Percentiles rank a stretch among this genome's conserved stretches.
phyloP scores from a whole-genome alignment of 2,888 invertebrate species.

The Drosophila tripunctata region DNA sequence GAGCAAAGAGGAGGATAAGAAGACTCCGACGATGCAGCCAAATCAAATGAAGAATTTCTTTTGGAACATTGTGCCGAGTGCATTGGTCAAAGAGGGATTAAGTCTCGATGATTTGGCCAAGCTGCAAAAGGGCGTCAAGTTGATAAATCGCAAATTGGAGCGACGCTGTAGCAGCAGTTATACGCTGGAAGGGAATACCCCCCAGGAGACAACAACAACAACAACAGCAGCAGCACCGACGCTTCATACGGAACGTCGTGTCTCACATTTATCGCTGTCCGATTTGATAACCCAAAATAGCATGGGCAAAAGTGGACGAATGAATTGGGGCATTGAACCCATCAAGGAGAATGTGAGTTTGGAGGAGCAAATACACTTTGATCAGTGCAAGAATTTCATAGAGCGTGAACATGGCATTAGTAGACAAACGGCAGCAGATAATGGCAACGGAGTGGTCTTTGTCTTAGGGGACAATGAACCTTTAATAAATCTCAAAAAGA shows the following conservation, averaged over 20 bases:
- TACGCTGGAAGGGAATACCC: slow-evolving; percentile 55
- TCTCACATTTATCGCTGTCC: slow-evolving; percentile 81
- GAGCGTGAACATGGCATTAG: slow-evolving; percentile 75
- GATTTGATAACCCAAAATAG: slow-evolving; percentile 84
- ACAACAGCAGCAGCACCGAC: no score
- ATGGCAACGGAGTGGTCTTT: slow-evolving; percentile 86
- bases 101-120: slow-evolving; percentile 79
- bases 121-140: slow-evolving; percentile 64
- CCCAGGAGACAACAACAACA: slow-evolving; percentile 1
- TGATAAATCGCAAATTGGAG: slow-evolving; percentile 71
- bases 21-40: slow-evolving; percentile 33
- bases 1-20: neutral
- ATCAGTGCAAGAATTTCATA: slow-evolving; percentile 75
- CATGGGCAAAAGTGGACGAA: slow-evolving; percentile 82
- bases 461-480: slow-evolving; percentile 90
- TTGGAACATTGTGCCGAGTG: slow-evolving; percentile 80
- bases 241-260: slow-evolving; percentile 43
- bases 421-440: slow-evolving; percentile 55
- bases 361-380: slow-evolving; percentile 82
- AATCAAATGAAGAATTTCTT: slow-evolving; percentile 71
- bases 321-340: slow-evolving; percentile 84
- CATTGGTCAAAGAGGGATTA: slow-evolving; percentile 81
- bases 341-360: slow-evolving; percentile 81
- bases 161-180: slow-evolving; percentile 73
- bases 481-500: slow-evolving; percentile 87